Evolutionary conservation across 2,797 vertebrate genomes (phyloP).

Genomic region (Ataeniobius toweri): DNA sequence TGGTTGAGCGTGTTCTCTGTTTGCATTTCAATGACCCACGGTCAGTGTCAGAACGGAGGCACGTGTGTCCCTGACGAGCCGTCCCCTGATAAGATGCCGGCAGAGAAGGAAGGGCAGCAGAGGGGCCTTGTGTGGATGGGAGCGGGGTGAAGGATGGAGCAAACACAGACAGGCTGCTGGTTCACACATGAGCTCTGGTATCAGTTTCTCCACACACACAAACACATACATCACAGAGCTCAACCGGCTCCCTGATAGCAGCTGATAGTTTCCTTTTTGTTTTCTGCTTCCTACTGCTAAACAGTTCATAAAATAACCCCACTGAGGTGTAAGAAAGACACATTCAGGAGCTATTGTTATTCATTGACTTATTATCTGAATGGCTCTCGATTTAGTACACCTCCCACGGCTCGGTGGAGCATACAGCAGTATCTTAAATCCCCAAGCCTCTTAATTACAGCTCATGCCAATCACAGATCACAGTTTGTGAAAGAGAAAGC

Average conservation of each 20-base stretch:
- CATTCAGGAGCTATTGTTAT: slow-evolving; percentile 57
- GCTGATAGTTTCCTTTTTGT: slow-evolving; percentile 22
- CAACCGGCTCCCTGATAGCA: slow-evolving; percentile 32
- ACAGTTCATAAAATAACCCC: slow-evolving; percentile 31
- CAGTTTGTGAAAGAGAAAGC: slow-evolving; percentile 35
- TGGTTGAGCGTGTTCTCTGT: slow-evolving; percentile 76
- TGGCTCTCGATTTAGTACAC: slow-evolving; percentile 57
- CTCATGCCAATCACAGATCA: slow-evolving; percentile 73
- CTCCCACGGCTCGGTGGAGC: slow-evolving; percentile 58
- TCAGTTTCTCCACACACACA: slow-evolving; percentile 49
- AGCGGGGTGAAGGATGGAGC: slow-evolving; percentile 80
- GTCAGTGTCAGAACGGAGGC: slow-evolving; percentile 76
- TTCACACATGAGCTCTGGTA: slow-evolving; percentile 59
- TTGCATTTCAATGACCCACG: slow-evolving; percentile 80
- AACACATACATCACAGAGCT: slow-evolving; percentile 22
- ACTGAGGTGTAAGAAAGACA: slow-evolving; percentile 32
- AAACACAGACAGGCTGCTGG: slow-evolving; percentile 70
- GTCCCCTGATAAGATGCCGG: slow-evolving; percentile 74
- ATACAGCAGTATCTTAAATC: slow-evolving; percentile 58
- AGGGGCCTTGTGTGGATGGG: slow-evolving; percentile 75
- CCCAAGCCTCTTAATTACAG: slow-evolving; percentile 67
- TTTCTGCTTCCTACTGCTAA: slow-evolving; percentile 23
- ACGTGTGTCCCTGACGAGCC: slow-evolving; percentile 81
- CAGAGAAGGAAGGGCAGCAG: slow-evolving; percentile 47
- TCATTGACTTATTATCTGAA: slow-evolving; percentile 69